Percentiles rank a stretch among this genome's conserved stretches.
These are phyloP conservation scores for Choloepus hoffmanni DNA, from an alignment of 2,113 vertebrate genomes.

Conservation along the genomic window DNA sequence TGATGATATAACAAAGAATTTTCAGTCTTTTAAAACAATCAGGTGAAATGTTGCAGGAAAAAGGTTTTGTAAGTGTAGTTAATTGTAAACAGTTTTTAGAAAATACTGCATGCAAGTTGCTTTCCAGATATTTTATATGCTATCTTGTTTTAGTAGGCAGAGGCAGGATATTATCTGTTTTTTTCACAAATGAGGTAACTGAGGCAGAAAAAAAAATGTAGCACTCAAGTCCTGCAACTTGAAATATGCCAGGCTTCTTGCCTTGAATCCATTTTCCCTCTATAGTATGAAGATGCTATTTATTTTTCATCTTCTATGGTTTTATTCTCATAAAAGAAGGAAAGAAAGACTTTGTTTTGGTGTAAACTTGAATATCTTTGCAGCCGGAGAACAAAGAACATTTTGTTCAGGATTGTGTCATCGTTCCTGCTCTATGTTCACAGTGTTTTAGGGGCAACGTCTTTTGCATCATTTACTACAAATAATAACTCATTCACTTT, in stretches of 20 bases:
- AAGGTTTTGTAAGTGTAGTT: neutral
- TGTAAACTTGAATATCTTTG: neutral
- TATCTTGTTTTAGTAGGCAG: neutral
- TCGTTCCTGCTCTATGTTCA: constrained; percentile 47
- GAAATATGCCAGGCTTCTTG: neutral
- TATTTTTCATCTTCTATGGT: neutral
- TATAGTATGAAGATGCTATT: neutral
- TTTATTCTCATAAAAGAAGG: neutral
- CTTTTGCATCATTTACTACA: constrained; percentile 47
- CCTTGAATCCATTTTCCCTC: neutral
- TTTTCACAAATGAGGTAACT: constrained; percentile 49
- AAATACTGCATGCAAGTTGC: neutral
- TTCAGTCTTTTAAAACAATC: constrained; percentile 3
- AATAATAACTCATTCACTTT: constrained; percentile 2
- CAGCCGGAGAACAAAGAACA: neutral
- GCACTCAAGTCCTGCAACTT: neutral
- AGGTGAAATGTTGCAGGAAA: neutral
- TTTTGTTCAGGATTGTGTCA: neutral
- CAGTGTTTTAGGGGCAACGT: neutral
- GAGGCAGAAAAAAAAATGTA: neutral
- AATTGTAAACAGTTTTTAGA: neutral
- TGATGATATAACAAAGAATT: neutral
- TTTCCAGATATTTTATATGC: neutral
- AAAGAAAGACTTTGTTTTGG: neutral
- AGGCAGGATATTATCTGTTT: neutral